Percentiles rank a stretch among this genome's conserved stretches.
phyloP scores from a whole-genome alignment of 30 jellyfish, hydroid and myxozoan genomes.

The Aurelia aurita region DNA sequence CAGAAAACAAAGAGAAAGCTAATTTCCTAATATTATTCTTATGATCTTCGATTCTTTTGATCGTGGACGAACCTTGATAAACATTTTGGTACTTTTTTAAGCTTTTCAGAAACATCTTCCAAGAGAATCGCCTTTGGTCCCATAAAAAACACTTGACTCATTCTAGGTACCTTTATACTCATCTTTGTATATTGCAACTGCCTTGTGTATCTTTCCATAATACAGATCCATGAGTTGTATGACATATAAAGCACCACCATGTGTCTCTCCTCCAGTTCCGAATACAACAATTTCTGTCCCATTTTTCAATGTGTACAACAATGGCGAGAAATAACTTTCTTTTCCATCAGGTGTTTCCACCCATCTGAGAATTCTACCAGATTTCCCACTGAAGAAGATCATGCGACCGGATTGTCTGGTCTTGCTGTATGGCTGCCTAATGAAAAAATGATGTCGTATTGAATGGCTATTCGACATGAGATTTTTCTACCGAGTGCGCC shows the following conservation, averaged over 20 bases:
- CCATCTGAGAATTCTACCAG: conserved; percentile 75
- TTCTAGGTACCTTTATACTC: conserved; percentile 65
- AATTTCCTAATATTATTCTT: no score
- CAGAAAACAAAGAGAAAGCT: no score
- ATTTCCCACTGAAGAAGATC: conserved; percentile 77
- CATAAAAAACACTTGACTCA: no score
- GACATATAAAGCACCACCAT: conserved; percentile 81
- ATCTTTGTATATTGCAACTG: conserved; percentile 39
- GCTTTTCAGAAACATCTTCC: no score
- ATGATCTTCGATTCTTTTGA: no score
- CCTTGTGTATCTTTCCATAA: conserved; percentile 46
- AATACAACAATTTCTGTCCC: conserved; percentile 77
- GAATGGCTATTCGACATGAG: no score
- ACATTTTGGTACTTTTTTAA: no score
- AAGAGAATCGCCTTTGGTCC: no score
- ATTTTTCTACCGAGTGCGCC: no score
- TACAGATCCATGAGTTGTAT: conserved; percentile 67
- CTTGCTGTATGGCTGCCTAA: conserved; percentile 79
- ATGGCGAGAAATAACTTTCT: conserved; percentile 90
- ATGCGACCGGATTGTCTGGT: conserved; percentile 58
- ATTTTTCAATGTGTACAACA: conserved; percentile 71
- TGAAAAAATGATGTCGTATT: background rate
- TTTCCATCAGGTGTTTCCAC: conserved; percentile 69
- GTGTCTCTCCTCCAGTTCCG: conserved; percentile 98
- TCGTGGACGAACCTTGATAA: no score